Evolutionary conservation across 2,888 invertebrate species (phyloP).

Genomic region (Incurvaria masculella): DNA sequence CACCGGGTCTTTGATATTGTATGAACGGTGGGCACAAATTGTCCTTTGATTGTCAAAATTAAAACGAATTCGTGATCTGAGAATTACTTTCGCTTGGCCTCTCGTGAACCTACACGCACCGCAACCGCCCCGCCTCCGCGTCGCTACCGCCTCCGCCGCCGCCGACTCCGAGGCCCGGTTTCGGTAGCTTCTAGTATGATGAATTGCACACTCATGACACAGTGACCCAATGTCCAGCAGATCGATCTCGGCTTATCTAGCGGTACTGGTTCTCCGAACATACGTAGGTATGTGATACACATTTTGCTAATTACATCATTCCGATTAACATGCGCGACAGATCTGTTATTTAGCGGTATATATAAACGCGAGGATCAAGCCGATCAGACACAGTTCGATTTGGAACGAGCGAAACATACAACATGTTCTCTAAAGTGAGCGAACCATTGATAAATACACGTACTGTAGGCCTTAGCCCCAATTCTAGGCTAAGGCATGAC

Average conservation of each 20-base stretch:
- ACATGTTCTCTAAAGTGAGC: slow-evolving; percentile 46
- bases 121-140: neutral
- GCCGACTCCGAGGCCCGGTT: neutral
- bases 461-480: no score
- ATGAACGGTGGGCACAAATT: no score
- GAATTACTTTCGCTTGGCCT: neutral
- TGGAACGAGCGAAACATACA: slow-evolving; percentile 19
- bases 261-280: neutral
- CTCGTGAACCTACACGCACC: no score
- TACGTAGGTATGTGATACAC: neutral
- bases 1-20: no score
- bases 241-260: neutral
- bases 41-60: neutral
- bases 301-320: neutral
- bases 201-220: neutral
- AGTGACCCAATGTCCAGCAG: neutral
- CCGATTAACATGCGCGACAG: neutral
- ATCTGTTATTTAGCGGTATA: neutral
- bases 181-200: neutral
- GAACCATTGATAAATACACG: no score
- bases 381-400: neutral
- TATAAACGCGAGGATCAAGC: neutral
- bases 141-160: neutral
- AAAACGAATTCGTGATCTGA: neutral
- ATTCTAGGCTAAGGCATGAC: no score